Conservation (phyloP, 2,113 vertebrate species). For the cattle (Bos taurus) region DNA sequence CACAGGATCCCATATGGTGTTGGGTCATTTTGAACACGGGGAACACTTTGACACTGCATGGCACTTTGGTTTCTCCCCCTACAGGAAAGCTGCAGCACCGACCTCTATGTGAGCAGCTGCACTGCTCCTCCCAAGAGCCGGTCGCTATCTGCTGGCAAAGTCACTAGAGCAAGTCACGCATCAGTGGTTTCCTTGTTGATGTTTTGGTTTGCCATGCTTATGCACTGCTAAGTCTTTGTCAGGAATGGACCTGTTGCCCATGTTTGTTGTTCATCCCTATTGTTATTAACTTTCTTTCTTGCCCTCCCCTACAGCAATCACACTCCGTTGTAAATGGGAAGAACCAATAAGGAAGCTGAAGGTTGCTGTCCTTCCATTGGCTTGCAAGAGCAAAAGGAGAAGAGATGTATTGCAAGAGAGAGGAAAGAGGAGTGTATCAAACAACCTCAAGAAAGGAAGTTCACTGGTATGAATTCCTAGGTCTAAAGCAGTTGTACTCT, state of each 20-base stretch:
- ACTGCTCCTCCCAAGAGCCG: slow-evolving; percentile 10
- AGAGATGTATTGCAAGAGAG: background rate
- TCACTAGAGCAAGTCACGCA: slow-evolving; percentile 18
- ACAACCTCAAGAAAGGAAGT: background rate
- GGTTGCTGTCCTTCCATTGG: background rate
- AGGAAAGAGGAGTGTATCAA: background rate
- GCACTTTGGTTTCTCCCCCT: slow-evolving; percentile 28
- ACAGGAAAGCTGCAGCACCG: background rate
- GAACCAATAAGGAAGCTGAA: background rate
- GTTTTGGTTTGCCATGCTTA: slow-evolving; percentile 64
- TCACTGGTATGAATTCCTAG: background rate
- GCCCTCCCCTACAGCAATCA: background rate
- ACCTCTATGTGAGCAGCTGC: slow-evolving; percentile 1
- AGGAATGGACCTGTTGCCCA: slow-evolving; percentile 66
- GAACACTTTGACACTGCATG: background rate
- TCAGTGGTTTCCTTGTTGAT: slow-evolving; percentile 59
- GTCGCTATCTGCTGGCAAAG: slow-evolving; percentile 65
- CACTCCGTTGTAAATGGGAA: background rate
- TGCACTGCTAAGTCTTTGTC: slow-evolving; percentile 69
- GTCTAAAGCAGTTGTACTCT: background rate
- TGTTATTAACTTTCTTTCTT: slow-evolving; percentile 63
- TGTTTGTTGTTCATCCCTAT: slow-evolving; percentile 61
- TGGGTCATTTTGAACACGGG: slow-evolving; percentile 37
- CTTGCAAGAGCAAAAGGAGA: background rate
- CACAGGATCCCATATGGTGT: slow-evolving; percentile 48